A percentile compares a stretch with the other conserved stretches of the same genome.
These are phyloP conservation scores for Gymnocheta viridis DNA, from an alignment of 2,888 invertebrate genomes.

Conservation along the genomic window DNA sequence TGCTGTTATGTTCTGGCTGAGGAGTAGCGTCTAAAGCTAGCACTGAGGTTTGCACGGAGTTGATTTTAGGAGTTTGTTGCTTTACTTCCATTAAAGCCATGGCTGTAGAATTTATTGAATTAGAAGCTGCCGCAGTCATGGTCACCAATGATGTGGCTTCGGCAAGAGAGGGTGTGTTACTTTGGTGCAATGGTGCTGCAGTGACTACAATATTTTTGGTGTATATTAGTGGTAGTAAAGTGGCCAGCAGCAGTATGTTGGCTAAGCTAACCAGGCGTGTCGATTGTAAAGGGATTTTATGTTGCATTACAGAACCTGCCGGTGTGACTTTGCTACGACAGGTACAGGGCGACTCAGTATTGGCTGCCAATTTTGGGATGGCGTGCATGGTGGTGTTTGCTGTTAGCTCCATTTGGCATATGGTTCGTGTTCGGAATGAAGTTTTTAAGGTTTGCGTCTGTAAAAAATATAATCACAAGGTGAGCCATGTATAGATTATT, in stretches of 20 bases:
- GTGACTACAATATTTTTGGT: constrained; percentile 45
- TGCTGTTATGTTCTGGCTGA: constrained; percentile 74
- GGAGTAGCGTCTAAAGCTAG: constrained; percentile 18
- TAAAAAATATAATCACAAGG: neutral
- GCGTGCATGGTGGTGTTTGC: neutral
- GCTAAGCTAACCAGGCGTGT: constrained; percentile 22
- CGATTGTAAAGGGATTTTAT: neutral
- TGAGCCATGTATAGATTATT: neutral
- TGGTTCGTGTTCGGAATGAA: constrained; percentile 43
- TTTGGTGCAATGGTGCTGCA: constrained; percentile 64
- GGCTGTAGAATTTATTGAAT: constrained; percentile 59
- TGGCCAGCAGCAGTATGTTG: constrained; percentile 39
- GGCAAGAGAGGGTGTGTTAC: constrained; percentile 58
- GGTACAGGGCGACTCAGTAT: constrained; percentile 7
- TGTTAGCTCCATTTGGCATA: constrained; percentile 47
- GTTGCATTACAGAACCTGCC: neutral
- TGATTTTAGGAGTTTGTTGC: constrained; percentile 62
- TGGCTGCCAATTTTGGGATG: neutral
- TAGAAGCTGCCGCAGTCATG: constrained; percentile 46
- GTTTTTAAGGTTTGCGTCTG: constrained; percentile 36
- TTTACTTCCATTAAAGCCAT: constrained; percentile 13
- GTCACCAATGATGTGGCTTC: constrained; percentile 37
- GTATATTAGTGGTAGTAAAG: constrained; percentile 44
- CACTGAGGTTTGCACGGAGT: constrained; percentile 56
- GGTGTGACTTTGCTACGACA: constrained; percentile 1